Base-by-base conservation (phyloP, 1,140 invertebrate genomes). In the Eriosoma lanigerum region DNA sequence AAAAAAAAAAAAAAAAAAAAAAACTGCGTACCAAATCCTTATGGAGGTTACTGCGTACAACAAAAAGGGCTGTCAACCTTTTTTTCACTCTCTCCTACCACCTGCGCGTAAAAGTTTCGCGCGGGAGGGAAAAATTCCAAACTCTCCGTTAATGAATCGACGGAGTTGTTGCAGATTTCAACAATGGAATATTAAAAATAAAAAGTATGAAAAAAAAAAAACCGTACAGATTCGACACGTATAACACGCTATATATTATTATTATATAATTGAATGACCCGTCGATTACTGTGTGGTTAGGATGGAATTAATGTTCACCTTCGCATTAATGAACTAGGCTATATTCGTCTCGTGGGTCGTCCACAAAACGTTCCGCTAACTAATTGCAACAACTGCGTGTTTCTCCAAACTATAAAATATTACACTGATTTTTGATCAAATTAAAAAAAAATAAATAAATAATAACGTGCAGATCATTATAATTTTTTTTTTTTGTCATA, bases 51-150 rank as follows among this genome's bases (percentile, higher is more conserved):
- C 32, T 4, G 26, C 21, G 52, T 75, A 56, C 19, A 75, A 75
- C 12, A 32, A 75, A 75, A 75, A 75, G 56, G 32, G 50, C 72
- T 56, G 72, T 54, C 72, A 21, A 75, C 72, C 50, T 75, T 75
- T 56, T 72, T 75, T 75, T 56, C 29, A 50, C 56, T 75, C 38
- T 52, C 52, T 1, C 1, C n/a, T n/a, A n/a, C n/a, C n/a, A n/a
- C n/a, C n/a, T n/a, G n/a, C n/a, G n/a, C 12, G 26, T 4, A 56
- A 75, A 75, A 75, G 50, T 75, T 75, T 75, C n/a, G 44, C 12
- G 29, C 3, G 26, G 26, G 12, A 38, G 21, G n/a, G 21, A 75
- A 73, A 75, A 75, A 75, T 58, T 56, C 9, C 52, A 24, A 56
- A 75, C 68, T 50, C 9, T 50, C 17, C 54, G 72, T 56, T 75